These are phyloP conservation scores for Onchidella celtica DNA, from an alignment of 2,888 invertebrate genomes.

Conservation along the genomic window DNA sequence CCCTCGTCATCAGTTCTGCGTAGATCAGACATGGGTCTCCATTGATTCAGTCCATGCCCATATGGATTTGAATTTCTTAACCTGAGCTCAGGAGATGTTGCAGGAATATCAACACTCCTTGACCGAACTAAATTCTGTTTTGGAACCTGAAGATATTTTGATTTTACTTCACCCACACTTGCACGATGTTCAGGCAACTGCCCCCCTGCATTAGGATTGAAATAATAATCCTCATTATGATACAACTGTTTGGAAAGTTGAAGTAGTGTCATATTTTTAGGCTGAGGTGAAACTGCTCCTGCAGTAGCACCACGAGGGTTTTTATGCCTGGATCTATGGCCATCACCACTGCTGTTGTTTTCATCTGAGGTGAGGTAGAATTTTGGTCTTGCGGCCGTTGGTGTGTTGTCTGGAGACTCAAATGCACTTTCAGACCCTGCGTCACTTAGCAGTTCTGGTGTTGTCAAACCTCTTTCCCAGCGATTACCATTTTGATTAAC, in stretches of 20 bases:
- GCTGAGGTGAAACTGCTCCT: neutral
- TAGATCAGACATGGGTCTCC: slow-evolving; percentile 29
- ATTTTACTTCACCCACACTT: neutral
- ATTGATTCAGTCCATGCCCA: slow-evolving; percentile 2
- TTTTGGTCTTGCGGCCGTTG: neutral
- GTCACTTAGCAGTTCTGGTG: neutral
- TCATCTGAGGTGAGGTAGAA: slow-evolving; percentile 12
- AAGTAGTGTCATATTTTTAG: neutral
- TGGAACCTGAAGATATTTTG: neutral
- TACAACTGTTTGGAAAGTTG: no score
- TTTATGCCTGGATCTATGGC: neutral
- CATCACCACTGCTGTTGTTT: neutral
- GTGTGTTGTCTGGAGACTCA: neutral
- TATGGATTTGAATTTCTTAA: neutral
- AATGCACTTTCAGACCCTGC: neutral
- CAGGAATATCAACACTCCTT: neutral
- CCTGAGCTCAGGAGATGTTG: neutral
- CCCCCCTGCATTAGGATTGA: neutral
- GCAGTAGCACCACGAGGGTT: neutral
- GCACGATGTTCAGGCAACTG: neutral
- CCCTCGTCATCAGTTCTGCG: neutral
- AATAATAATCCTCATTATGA: neutral
- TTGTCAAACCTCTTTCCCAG: neutral
- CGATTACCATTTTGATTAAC: neutral
- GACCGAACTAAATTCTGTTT: neutral